phyloP scores from a whole-genome alignment of 2,888 invertebrate genomes.

The Oscheius onirici region DNA sequence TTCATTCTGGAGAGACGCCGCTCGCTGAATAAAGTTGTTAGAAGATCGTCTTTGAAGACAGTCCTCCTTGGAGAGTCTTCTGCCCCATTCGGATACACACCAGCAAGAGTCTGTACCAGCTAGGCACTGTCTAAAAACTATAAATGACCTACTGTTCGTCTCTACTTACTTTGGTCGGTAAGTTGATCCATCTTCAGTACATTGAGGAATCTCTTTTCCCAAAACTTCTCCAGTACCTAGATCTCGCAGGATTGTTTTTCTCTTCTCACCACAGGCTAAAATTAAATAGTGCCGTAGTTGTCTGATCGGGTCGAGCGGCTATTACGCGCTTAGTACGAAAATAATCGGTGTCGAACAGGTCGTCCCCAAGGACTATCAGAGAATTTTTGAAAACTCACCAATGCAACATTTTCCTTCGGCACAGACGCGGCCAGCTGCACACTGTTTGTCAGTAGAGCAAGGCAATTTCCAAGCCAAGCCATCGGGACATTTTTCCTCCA shows the following conservation, averaged over 20 bases:
- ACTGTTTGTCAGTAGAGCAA: slow-evolving; percentile 24
- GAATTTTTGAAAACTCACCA: slow-evolving; percentile 39
- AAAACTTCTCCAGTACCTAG: slow-evolving; percentile 42
- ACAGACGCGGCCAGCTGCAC: slow-evolving; percentile 18
- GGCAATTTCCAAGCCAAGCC: slow-evolving; percentile 37
- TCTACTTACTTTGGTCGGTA: slow-evolving; percentile 44
- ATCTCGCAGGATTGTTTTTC: slow-evolving; percentile 42
- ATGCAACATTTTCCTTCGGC: slow-evolving; percentile 48
- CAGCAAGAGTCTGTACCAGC: slow-evolving; percentile 52
- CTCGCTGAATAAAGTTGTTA: background rate
- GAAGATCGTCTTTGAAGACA: slow-evolving; percentile 21
- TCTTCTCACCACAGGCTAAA: slow-evolving; percentile 41
- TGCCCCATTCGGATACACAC: slow-evolving; percentile 47
- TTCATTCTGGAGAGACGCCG: slow-evolving; percentile 32
- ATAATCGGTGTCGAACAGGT: slow-evolving; percentile 30
- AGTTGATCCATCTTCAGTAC: slow-evolving; percentile 35
- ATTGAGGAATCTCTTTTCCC: slow-evolving; percentile 48
- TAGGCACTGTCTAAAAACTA: slow-evolving; percentile 46
- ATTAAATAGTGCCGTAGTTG: background rate
- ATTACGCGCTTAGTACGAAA: slow-evolving; percentile 30
- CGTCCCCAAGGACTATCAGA: slow-evolving; percentile 18
- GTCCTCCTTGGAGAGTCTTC: slow-evolving; percentile 37
- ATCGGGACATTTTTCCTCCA: slow-evolving; percentile 49
- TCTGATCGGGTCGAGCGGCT: slow-evolving; percentile 13
- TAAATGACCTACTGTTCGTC: no score